Conservation (phyloP, 1,140 invertebrate genomes). For the Hestina assimilis region DNA sequence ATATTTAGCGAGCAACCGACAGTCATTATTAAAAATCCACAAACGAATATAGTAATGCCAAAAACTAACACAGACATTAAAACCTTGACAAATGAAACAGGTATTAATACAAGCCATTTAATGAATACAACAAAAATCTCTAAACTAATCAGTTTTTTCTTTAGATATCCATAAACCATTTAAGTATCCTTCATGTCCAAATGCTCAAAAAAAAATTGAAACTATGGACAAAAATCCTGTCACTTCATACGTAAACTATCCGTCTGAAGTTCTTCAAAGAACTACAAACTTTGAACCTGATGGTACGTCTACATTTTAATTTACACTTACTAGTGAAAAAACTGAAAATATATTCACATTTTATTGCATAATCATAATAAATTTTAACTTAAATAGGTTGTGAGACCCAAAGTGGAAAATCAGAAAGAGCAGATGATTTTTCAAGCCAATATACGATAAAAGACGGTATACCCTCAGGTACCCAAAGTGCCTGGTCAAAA, state of each 20-base stretch:
- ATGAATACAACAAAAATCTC: not conserved
- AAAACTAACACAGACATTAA: constrained; percentile 34
- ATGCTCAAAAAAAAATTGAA: constrained; percentile 9
- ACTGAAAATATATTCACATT: no score
- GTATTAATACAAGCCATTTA: not conserved
- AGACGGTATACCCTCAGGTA: not conserved
- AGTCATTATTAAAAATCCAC: constrained; percentile 12
- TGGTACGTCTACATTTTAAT: constrained; percentile 30
- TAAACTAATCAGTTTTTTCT: not conserved
- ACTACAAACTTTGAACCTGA: constrained; percentile 57
- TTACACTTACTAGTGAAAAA: no score
- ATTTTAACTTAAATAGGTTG: constrained; percentile 16
- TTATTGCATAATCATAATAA: no score
- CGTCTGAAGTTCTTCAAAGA: constrained; percentile 55
- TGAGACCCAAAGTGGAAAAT: constrained; percentile 28
- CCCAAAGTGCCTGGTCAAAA: constrained; percentile 5
- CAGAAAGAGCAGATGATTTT: constrained; percentile 25
- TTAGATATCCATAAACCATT: constrained; percentile 26
- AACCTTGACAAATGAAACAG: constrained; percentile 9
- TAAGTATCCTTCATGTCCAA: constrained; percentile 32
- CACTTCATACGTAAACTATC: constrained; percentile 46
- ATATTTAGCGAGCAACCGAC: constrained; percentile 9
- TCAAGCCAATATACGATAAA: constrained; percentile 33
- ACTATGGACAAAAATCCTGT: constrained; percentile 6
- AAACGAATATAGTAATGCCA: constrained; percentile 5